phyloP scores from a whole-genome alignment of 23 tunicate genomes.

The Aplidium turbinatum region DNA sequence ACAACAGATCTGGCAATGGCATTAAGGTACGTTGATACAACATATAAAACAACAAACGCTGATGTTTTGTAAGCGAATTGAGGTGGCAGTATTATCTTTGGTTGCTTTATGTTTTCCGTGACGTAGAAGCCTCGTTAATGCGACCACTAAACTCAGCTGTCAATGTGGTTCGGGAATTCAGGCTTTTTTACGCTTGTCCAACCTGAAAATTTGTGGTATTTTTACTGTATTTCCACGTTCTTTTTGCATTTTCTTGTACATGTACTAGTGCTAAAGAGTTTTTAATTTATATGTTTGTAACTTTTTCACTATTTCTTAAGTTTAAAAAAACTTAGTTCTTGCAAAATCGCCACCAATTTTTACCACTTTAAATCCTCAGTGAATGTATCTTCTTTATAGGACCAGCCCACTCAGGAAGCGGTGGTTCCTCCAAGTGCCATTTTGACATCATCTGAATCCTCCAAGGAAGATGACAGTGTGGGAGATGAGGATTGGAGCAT shows the following conservation, averaged over 20 bases:
- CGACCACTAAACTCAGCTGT: too few relatives aligned
- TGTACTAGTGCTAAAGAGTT: too few relatives aligned
- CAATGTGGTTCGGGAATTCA: too few relatives aligned
- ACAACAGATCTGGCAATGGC: constrained; percentile 38
- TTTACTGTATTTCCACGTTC: too few relatives aligned
- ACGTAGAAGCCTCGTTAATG: too few relatives aligned
- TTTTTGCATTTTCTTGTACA: too few relatives aligned
- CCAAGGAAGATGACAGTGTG: constrained; percentile 88
- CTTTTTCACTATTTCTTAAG: not conserved
- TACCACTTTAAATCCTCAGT: not conserved
- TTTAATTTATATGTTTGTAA: too few relatives aligned
- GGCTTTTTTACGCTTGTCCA: not conserved
- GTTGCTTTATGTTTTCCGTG: too few relatives aligned
- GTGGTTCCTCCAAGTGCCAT: constrained; percentile 52
- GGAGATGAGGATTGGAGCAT: constrained; percentile 99
- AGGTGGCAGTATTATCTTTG: too few relatives aligned
- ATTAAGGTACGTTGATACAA: constrained; percentile 34
- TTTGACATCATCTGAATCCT: constrained; percentile 36
- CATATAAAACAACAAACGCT: too few relatives aligned
- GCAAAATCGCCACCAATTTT: not conserved
- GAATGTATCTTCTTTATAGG: not conserved
- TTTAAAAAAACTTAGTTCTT: not conserved
- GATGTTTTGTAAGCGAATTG: too few relatives aligned
- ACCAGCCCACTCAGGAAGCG: constrained; percentile 25
- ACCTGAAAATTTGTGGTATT: not conserved